Conservation (phyloP, 2,113 vertebrate genomes). For the Forbesichthys papilliferus region DNA sequence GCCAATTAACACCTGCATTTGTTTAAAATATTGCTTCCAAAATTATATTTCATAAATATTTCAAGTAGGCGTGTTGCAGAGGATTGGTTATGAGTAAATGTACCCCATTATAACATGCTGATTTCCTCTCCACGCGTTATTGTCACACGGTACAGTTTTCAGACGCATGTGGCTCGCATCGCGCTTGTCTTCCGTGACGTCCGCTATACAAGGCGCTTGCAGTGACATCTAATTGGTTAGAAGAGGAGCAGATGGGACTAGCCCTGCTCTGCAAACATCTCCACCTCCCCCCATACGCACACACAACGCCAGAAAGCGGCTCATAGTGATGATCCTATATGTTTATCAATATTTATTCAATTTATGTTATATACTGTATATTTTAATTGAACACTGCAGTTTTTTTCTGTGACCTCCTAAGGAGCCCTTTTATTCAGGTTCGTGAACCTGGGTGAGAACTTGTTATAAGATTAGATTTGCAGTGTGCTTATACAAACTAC, state of each 20-base stretch:
- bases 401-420: too few relatives aligned
- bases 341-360: conserved; percentile 31
- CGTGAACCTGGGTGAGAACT: too few relatives aligned
- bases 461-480: too few relatives aligned
- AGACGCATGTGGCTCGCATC: conserved; percentile 15
- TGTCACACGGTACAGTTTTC: conserved; percentile 29
- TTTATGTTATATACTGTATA: too few relatives aligned
- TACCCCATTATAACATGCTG: background rate
- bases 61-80: background rate
- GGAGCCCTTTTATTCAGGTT: background rate
- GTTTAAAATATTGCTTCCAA: too few relatives aligned
- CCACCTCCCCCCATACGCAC: background rate
- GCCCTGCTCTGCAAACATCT: conserved; percentile 54
- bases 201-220: conserved; percentile 87
- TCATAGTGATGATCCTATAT: conserved; percentile 33
- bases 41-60: too few relatives aligned
- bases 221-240: conserved; percentile 89
- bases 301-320: conserved; percentile 16
- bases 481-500: too few relatives aligned
- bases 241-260: conserved; percentile 94
- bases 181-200: conserved; percentile 55
- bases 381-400: too few relatives aligned
- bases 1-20: too few relatives aligned
- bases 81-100: background rate
- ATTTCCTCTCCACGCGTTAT: conserved; percentile 34